Conservation (phyloP, 1,140 invertebrate species). For the Caenorhabditis tropicalis region DNA sequence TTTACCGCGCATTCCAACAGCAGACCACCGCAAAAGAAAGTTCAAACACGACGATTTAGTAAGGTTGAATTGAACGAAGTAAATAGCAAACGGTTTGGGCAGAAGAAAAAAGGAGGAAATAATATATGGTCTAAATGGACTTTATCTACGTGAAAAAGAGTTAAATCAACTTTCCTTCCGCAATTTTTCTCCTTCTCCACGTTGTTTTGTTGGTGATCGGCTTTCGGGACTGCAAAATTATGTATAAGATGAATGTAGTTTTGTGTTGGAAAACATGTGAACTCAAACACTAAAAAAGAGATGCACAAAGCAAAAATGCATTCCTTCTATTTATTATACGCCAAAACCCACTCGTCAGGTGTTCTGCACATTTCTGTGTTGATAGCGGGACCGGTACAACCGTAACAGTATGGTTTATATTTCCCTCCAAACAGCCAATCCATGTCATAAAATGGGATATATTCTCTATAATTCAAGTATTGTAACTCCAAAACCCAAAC, state of each 20-base stretch:
- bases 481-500: neutral
- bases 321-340: no score
- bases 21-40: neutral
- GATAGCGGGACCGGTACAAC: neutral
- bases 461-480: neutral
- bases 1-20: neutral
- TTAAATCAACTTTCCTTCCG: neutral
- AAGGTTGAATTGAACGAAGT: neutral
- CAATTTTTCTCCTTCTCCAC: neutral
- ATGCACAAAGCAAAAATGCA: no score
- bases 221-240: neutral
- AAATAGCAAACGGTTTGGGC: neutral
- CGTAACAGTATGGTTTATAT: slow-evolving; percentile 17
- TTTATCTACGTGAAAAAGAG: no score
- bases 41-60: neutral
- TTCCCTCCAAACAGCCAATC: slow-evolving; percentile 12
- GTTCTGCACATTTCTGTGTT: slow-evolving; percentile 5
- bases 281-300: no score
- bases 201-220: neutral
- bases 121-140: neutral
- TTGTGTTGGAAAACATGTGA: no score
- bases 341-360: neutral
- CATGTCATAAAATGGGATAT: slow-evolving; percentile 12
- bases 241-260: no score
- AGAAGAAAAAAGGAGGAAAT: neutral